phyloP scores from a whole-genome alignment of 2,113 vertebrate genomes.

The Silurus glanis region DNA sequence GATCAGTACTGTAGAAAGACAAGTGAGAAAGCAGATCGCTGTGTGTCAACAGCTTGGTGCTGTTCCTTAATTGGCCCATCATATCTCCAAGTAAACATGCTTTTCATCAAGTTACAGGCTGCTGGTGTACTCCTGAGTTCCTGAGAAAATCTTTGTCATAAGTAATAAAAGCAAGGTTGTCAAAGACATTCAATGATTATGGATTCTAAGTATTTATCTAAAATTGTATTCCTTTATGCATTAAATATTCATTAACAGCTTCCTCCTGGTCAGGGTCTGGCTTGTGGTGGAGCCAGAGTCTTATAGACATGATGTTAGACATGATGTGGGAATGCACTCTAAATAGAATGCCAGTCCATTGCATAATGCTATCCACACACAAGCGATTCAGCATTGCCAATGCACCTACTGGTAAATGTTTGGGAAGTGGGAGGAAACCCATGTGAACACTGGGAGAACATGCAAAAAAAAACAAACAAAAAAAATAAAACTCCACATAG shows the following conservation, averaged over 20 bases:
- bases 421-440: conserved; percentile 1
- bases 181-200: background rate
- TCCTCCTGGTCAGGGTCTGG: background rate
- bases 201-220: background rate
- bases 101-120: background rate
- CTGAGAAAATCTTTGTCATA: background rate
- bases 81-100: background rate
- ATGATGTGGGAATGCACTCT: background rate
- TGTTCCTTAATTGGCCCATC: background rate
- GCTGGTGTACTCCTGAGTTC: background rate
- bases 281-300: background rate
- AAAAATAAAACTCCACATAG: background rate
- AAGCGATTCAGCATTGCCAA: background rate
- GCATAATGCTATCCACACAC: background rate
- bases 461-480: background rate
- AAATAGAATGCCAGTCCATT: background rate
- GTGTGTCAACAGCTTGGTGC: background rate
- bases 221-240: background rate
- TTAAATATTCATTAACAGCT: background rate
- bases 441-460: background rate
- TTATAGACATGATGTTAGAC: background rate
- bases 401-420: background rate
- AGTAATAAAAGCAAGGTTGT: background rate
- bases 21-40: background rate
- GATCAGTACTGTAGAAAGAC: background rate